These are phyloP conservation scores for Bradypodion pumilum DNA, from an alignment of 2,797 vertebrate species.

Conservation along the genomic window DNA sequence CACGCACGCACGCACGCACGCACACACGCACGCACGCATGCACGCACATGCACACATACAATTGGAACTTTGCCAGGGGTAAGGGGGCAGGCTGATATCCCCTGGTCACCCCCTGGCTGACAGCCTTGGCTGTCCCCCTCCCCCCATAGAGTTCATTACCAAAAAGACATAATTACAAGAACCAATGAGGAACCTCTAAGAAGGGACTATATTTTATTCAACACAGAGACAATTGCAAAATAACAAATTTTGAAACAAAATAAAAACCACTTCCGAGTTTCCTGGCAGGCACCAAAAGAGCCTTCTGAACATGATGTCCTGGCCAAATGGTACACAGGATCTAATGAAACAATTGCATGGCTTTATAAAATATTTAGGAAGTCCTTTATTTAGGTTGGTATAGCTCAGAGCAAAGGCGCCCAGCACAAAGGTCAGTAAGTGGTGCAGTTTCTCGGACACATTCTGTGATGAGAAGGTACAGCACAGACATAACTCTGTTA, in stretches of 20 bases:
- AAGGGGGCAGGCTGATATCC: no score
- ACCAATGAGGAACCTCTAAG: neutral
- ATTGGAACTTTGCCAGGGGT: no score
- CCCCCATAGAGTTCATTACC: no score
- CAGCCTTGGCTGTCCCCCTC: no score
- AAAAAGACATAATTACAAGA: neutral
- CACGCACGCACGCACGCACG: no score
- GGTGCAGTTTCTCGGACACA: neutral
- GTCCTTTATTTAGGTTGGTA: conserved; percentile 12
- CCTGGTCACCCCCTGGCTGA: no score
- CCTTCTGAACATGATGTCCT: neutral
- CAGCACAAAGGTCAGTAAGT: conserved; percentile 15
- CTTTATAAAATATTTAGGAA: conserved; percentile 8
- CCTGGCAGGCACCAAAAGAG: neutral
- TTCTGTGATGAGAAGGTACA: neutral
- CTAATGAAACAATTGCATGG: conserved; percentile 8
- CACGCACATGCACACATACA: no score
- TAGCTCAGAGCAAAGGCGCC: conserved; percentile 1
- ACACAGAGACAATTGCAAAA: neutral
- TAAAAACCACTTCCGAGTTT: neutral
- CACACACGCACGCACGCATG: no score
- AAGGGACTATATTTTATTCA: neutral
- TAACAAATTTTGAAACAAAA: neutral
- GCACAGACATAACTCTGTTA: neutral
- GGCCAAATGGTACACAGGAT: neutral